Conservation (phyloP, 2,113 vertebrate species). For the Microcebus griseorufus region DNA sequence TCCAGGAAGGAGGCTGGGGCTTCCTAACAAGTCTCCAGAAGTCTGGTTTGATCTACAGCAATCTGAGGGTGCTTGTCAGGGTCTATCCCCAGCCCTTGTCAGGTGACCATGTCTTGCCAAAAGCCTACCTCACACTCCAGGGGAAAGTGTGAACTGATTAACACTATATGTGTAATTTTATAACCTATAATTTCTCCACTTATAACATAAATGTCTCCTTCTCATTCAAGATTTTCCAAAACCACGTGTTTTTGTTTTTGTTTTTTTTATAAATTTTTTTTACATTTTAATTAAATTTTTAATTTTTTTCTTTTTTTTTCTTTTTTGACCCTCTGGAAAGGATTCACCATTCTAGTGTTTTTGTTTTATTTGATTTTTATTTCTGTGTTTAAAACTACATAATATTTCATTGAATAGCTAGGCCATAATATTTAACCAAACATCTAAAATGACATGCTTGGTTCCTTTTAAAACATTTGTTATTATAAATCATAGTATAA, state of each 20-base stretch:
- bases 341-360: neutral
- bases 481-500: constrained; percentile 1
- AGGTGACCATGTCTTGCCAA: neutral
- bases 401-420: neutral
- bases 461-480: neutral
- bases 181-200: neutral
- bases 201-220: neutral
- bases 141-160: neutral
- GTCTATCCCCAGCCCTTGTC: neutral
- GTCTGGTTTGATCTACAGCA: neutral
- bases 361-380: neutral
- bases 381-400: neutral
- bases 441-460: neutral
- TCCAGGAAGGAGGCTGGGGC: neutral
- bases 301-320: too few species aligned
- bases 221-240: neutral
- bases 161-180: neutral
- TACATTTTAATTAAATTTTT: too few species aligned
- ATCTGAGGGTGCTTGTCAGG: neutral
- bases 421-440: neutral
- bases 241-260: neutral
- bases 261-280: too few species aligned
- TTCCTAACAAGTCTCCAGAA: neutral
- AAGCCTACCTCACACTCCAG: neutral
- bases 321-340: too few species aligned